Base-by-base conservation (phyloP, 2,888 invertebrate species). In the Monopis laevigella region DNA sequence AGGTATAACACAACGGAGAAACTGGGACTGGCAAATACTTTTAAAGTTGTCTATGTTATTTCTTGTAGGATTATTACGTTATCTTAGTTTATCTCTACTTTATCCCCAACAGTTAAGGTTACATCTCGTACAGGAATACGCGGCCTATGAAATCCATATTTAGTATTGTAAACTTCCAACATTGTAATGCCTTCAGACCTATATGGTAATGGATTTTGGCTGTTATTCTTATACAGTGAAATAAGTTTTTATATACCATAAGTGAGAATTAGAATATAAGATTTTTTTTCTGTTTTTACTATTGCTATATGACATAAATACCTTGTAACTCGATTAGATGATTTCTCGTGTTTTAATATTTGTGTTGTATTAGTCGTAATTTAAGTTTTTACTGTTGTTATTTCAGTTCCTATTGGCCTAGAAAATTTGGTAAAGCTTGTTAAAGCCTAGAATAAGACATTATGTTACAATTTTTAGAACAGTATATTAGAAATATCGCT, bases 351-450 rank as follows among this genome's bases (percentile, higher is more conserved):
- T 7, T 29, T 29, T 29, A 13, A 14, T 29, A 7, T 29, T 12
- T 2, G n/a, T n/a, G n/a, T 29, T 29, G 13, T n/a, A 29, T 29
- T 29, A 29, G 29, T 12, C 13, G 12, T 29, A 11, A 5, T 12
- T 21, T 21, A 5, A 21, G 8, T 21, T 5, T 21, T 21, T 21
- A 53, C 17, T 29, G 56, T 58, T 51, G 48, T 55, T 54, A 53
- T 47, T 71, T 78, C 59, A 75, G 78, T 80, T 78, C 78, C 78
- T 78, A 78, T 74, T 61, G 73, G 73, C 74, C 72, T 77, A 75
- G 65, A 56, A 60, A 65, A 59, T 68, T 70, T 66, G 61, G 62
- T 69, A 63, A 67, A 56, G 72, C 72, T 73, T 72, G 51, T 58
- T 36, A 12, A 36, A 12, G 21, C 17, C 34, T 36, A 36, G 36